Evolutionary conservation across 35 echinoderm and acorn worm species (phyloP).

Genomic region (Apostichopus japonicus): DNA sequence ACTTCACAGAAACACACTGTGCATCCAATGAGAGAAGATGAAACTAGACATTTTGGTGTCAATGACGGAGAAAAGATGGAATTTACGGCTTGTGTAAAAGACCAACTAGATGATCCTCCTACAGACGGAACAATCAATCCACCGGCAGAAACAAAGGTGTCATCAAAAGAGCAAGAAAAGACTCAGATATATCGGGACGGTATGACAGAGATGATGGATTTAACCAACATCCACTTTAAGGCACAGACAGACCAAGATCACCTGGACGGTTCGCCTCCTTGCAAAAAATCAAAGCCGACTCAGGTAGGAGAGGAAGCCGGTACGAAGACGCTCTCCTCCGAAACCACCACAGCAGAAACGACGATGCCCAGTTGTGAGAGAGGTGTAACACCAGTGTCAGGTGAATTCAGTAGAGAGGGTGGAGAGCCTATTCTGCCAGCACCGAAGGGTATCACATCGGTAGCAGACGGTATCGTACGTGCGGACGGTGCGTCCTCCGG

Average conservation of each 20-base stretch:
- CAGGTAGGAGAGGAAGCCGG: too few species aligned
- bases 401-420: too few species aligned
- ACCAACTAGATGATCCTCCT: background rate
- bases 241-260: background rate
- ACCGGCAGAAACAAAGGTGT: background rate
- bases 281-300: constrained; percentile 19
- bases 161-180: background rate
- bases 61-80: constrained; percentile 8
- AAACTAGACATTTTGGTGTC: background rate
- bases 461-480: too few species aligned
- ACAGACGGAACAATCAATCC: background rate
- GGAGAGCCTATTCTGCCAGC: too few species aligned
- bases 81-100: constrained; percentile 8
- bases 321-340: background rate
- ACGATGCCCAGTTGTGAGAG: background rate
- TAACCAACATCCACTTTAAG: background rate
- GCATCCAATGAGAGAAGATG: background rate
- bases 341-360: background rate
- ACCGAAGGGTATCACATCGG: too few species aligned
- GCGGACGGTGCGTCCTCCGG: too few species aligned
- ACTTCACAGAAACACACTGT: background rate
- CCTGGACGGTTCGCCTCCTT: constrained; percentile 21
- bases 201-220: constrained; percentile 26
- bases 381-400: background rate
- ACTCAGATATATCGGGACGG: background rate